These are phyloP conservation scores for Xiphophorus maculatus DNA, from an alignment of 2,113 vertebrate species.

Conservation along the genomic window DNA sequence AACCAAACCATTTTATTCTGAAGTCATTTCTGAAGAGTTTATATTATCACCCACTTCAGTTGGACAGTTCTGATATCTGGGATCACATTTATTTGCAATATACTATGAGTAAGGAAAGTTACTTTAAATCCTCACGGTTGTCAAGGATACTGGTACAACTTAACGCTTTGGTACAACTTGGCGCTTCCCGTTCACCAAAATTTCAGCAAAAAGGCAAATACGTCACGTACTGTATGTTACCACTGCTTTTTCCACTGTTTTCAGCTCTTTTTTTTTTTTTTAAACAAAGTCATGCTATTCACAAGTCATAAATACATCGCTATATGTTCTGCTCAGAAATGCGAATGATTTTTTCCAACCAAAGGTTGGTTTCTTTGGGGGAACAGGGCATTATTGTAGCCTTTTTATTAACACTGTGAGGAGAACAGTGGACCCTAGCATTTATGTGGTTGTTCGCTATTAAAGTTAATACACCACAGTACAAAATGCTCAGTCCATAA, in stretches of 20 bases:
- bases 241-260: neutral
- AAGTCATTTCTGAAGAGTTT: no score
- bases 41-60: no score
- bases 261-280: neutral
- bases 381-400: neutral
- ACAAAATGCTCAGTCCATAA: constrained; percentile 1
- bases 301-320: neutral
- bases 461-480: neutral
- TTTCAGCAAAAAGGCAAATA: neutral
- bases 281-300: neutral
- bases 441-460: neutral
- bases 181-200: neutral
- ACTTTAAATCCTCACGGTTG: neutral
- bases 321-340: neutral
- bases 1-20: no score
- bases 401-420: constrained; percentile 1
- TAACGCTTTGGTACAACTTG: no score
- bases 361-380: neutral
- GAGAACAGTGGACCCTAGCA: neutral
- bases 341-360: neutral
- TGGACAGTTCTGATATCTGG: no score
- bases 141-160: neutral
- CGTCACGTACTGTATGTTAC: neutral
- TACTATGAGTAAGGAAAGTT: neutral
- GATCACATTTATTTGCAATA: neutral